Evolutionary conservation across 2,797 vertebrate species (phyloP), one percentile per base, ranked within the genome.

Genomic region (Microchirus variegatus): DNA sequence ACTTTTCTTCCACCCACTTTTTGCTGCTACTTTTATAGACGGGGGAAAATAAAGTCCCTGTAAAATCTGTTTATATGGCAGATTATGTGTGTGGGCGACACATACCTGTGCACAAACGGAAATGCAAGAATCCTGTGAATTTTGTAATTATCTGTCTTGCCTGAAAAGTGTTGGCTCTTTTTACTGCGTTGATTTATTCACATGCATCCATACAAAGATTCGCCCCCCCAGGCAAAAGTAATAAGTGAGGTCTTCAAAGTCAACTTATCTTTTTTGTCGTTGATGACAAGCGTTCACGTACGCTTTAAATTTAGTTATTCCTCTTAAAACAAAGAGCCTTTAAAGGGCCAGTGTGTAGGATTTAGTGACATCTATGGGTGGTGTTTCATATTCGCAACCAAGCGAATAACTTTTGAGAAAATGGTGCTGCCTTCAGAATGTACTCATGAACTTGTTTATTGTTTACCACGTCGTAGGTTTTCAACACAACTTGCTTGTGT

Each of bases 151-250:
- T 88, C 73, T 70, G 59, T 85, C 88, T 85, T 53, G 70, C 64
- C 73, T 86, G 83, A 81, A 74, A 50, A 73, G 55, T 68, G 59
- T 65, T 80, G 82, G 70, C 81, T 70, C 77, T 68, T 51, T 51
- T 79, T 77, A 59, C 76, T 64, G 73, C 73, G 82, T 75, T 88
- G 81, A 89, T 90, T 87, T 84, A 86, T n/a, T 17, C 8, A 3
- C 16, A n/a, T 17, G 42, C 19, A 6, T 7, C 31, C 41, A 59
- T 10, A 42, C 31, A 56, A 10, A 42, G 31, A 52, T n/a, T 63
- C n/a, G 44, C 53, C 12, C 53, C 14, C 19, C 19, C 51, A 50
- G 36, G 53, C 47, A 49, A 46, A 52, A 56, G 31, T 53, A 46
- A 70, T 50, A 59, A 65, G n/a, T 10, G 9, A 19, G 56, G 54